phyloP scores from a whole-genome alignment of 1,140 invertebrate genomes.

The Alviniconcha marisindica region DNA sequence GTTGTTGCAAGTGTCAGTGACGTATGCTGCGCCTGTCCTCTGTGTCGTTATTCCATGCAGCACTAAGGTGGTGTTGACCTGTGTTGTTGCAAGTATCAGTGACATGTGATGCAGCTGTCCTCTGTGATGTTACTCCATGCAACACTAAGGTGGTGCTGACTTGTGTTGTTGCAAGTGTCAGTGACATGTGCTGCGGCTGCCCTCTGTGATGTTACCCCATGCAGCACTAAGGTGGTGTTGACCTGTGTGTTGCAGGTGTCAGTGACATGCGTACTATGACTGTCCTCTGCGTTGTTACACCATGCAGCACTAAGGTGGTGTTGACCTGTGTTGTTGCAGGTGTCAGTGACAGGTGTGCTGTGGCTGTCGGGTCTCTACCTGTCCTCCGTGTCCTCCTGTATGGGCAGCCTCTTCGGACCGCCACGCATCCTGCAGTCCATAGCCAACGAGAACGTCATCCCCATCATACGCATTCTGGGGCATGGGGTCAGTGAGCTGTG shows the following conservation, averaged over 20 bases:
- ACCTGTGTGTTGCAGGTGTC: constrained; percentile 63
- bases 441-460: constrained; percentile 96
- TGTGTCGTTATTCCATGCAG: constrained; percentile 93
- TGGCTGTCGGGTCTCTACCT: constrained; percentile 95
- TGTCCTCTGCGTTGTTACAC: constrained; percentile 93
- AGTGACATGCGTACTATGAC: constrained; percentile 83
- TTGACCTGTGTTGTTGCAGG: too few species aligned
- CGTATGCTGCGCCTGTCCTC: constrained; percentile 84
- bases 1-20: background rate
- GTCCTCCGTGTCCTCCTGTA: constrained; percentile 94
- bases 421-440: constrained; percentile 96
- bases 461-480: constrained; percentile 89
- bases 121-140: constrained; percentile 94
- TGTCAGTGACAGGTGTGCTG: constrained; percentile 82
- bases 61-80: too few species aligned
- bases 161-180: background rate
- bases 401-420: constrained; percentile 96
- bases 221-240: too few species aligned
- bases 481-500: constrained; percentile 88
- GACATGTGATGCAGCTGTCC: constrained; percentile 80
- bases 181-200: constrained; percentile 76
- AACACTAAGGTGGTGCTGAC: too few species aligned
- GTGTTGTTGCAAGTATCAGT: background rate
- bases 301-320: too few species aligned
- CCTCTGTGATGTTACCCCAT: too few species aligned